Evolutionary conservation across 2,888 invertebrate species (phyloP).

Genomic region (Trichogramma dendrolimi): DNA sequence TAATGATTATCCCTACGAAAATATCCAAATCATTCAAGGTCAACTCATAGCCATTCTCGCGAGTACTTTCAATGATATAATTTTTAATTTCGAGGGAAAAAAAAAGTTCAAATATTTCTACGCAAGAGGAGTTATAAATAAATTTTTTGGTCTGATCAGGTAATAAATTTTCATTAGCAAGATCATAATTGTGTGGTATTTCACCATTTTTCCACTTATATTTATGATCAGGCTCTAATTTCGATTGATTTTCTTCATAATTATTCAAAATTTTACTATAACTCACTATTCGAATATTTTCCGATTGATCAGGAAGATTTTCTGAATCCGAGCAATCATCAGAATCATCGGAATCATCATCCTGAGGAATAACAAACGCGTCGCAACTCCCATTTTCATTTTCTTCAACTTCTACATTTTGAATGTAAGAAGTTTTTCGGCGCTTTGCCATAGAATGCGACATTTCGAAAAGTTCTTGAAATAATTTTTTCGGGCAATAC

Average conservation of each 20-base stretch:
- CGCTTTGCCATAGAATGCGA: too few species aligned
- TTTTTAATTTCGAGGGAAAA: constrained; percentile 8
- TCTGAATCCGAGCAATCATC: too few species aligned
- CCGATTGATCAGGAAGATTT: too few species aligned
- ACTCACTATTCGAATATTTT: too few species aligned
- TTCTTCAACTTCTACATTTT: constrained; percentile 5
- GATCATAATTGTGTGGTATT: constrained; percentile 3
- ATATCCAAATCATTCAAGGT: constrained; percentile 19
- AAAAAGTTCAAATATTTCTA: constrained; percentile 9
- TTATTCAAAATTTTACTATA: too few species aligned
- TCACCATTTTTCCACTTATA: constrained; percentile 7
- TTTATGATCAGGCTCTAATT: too few species aligned
- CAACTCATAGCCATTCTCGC: constrained; percentile 6
- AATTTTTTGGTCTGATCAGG: constrained; percentile 5
- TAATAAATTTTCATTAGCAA: too few species aligned
- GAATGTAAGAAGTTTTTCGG: neutral
- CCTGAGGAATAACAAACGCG: too few species aligned
- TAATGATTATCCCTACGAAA: constrained; percentile 26
- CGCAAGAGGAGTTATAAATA: constrained; percentile 1
- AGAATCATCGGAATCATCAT: too few species aligned
- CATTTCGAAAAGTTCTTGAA: too few species aligned
- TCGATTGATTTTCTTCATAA: too few species aligned
- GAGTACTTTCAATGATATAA: constrained; percentile 12
- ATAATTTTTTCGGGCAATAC: too few species aligned
- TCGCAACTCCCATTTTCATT: neutral